A percentile compares a stretch with the other conserved stretches of the same genome.
Evolutionary conservation across 2,113 vertebrate species (phyloP).

Genomic region (Herpailurus yagouaroundi): DNA sequence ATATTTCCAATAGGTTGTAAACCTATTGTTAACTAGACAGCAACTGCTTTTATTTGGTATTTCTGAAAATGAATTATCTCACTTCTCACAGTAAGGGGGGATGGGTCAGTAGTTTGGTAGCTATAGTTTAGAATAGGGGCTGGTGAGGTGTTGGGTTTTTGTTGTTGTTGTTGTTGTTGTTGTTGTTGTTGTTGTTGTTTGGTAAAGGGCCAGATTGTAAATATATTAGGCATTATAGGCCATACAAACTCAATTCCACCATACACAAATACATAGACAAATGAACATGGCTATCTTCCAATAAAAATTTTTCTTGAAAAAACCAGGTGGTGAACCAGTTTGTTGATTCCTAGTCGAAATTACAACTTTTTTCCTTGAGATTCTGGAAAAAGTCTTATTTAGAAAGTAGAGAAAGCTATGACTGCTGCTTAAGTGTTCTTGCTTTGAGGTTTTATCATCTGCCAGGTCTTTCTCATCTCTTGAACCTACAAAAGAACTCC

Average conservation of each 20-base stretch:
- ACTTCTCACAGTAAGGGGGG: not conserved
- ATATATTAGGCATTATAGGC: not conserved
- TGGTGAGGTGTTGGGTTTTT: not conserved
- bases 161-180: not conserved
- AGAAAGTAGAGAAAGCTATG: constrained; percentile 30
- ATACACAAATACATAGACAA: not conserved
- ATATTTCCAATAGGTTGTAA: no score
- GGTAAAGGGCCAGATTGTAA: not conserved
- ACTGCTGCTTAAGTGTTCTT: not conserved
- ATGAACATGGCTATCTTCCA: not conserved
- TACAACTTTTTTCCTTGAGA: not conserved
- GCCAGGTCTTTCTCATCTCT: constrained; percentile 41
- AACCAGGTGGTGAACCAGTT: not conserved
- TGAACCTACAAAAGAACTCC: constrained; percentile 48
- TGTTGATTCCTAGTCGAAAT: not conserved
- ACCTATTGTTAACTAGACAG: no score
- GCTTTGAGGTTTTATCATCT: constrained; percentile 57
- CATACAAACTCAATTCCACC: not conserved
- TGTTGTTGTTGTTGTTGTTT: not conserved
- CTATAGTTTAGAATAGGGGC: not conserved
- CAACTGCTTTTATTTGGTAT: no score
- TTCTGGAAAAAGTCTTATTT: constrained; percentile 23
- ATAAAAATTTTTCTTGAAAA: not conserved
- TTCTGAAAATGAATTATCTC: no score
- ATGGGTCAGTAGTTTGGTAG: not conserved